phyloP scores from a whole-genome alignment of 2,113 vertebrate species.

The Syngnathus floridae region DNA sequence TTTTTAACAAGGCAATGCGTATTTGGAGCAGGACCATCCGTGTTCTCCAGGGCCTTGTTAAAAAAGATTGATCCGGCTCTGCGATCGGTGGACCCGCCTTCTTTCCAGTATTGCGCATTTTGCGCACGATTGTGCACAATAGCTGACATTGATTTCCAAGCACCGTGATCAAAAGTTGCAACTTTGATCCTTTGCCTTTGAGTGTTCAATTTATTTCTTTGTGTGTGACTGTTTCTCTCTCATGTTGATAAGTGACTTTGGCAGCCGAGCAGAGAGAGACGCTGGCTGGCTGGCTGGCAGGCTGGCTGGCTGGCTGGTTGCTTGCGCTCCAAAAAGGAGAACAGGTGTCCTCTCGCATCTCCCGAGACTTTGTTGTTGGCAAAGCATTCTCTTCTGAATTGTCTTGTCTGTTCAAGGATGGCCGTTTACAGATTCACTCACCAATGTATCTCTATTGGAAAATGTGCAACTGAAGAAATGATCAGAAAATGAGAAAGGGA shows the following conservation, averaged over 20 bases:
- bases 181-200: not conserved
- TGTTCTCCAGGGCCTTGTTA: not conserved
- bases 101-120: not conserved
- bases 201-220: not conserved
- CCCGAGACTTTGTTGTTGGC: not conserved
- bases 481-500: not conserved
- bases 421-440: not conserved
- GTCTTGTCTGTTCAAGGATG: not conserved
- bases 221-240: not conserved
- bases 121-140: too few species aligned
- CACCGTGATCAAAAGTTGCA: not conserved
- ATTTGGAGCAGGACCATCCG: not conserved
- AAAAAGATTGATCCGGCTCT: conserved; percentile 1
- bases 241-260: not conserved
- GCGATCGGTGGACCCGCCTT: not conserved
- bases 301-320: not conserved
- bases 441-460: not conserved
- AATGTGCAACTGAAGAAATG: not conserved
- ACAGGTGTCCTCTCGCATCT: conserved; percentile 5
- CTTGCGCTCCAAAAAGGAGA: conserved; percentile 1
- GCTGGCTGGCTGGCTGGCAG: too few species aligned
- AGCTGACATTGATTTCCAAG: not conserved
- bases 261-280: not conserved
- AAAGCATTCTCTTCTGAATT: not conserved
- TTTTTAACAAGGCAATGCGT: not conserved